A percentile compares a stretch with the other conserved stretches of the same genome.
These are phyloP conservation scores for Amiota communis DNA, from an alignment of 2,888 invertebrate genomes.

Conservation along the genomic window DNA sequence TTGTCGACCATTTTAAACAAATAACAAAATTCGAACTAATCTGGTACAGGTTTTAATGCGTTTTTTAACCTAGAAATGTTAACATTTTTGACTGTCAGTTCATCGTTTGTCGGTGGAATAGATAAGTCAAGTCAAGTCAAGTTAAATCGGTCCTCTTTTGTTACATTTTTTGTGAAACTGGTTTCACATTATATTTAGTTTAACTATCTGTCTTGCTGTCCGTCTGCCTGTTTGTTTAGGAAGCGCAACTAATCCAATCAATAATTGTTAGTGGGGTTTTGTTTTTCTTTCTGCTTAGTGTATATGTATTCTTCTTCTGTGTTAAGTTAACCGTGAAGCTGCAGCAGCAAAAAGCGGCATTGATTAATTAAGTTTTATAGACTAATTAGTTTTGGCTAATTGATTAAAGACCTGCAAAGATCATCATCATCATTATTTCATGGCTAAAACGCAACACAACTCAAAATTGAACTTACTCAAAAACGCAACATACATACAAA, in stretches of 20 bases:
- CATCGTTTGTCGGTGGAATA: background rate
- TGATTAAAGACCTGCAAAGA: background rate
- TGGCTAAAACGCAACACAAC: no score
- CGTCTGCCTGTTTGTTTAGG: background rate
- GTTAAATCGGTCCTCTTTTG: background rate
- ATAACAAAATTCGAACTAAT: background rate
- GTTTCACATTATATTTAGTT: background rate
- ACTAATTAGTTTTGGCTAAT: conserved; percentile 5
- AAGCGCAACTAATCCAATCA: conserved; percentile 2
- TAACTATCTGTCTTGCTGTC: background rate
- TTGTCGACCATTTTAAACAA: no score
- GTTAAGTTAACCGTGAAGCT: conserved; percentile 24
- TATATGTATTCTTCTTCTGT: background rate
- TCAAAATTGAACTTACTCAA: no score
- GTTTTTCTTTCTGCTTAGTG: background rate
- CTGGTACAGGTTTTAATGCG: background rate
- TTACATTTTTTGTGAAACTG: background rate
- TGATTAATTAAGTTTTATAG: conserved; percentile 15
- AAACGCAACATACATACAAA: no score
- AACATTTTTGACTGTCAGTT: background rate
- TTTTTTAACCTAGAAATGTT: conserved; percentile 10
- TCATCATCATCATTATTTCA: no score
- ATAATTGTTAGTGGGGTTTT: background rate
- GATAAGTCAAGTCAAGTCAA: no score
- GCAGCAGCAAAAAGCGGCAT: conserved; percentile 24